Percentiles rank a stretch among this genome's conserved stretches.
These are phyloP conservation scores for Temnothorax curvispinosus DNA, from an alignment of 1,140 invertebrate genomes.

Conservation along the genomic window DNA sequence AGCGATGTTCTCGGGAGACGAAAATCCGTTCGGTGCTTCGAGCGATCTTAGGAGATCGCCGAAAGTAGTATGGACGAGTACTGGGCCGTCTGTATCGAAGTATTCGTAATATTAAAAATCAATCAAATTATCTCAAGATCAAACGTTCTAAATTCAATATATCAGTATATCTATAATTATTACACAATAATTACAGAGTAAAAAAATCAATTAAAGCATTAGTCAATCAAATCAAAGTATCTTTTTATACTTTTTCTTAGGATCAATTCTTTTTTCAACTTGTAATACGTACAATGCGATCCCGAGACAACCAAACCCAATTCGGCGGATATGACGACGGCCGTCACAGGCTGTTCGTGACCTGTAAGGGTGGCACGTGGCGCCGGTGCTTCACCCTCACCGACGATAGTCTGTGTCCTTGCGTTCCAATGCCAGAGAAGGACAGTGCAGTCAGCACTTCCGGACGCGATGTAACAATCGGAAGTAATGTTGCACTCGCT, in stretches of 20 bases:
- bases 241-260: neutral
- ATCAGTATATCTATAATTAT: neutral
- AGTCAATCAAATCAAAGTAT: neutral
- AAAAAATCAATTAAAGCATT: neutral
- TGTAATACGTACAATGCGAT: constrained; percentile 90
- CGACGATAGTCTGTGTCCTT: constrained; percentile 97
- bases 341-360: constrained; percentile 97
- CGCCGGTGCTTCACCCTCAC: constrained; percentile 97
- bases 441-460: constrained; percentile 98
- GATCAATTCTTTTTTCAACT: neutral
- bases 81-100: constrained; percentile 92
- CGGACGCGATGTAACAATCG: constrained; percentile 99
- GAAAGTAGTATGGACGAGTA: constrained; percentile 98
- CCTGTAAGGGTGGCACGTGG: constrained; percentile 98
- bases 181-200: neutral
- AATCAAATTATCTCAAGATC: neutral
- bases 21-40: constrained; percentile 92
- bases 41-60: constrained; percentile 97
- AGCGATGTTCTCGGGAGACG: constrained; percentile 95
- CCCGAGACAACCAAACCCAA: constrained; percentile 98
- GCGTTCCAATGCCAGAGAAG: constrained; percentile 99
- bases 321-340: constrained; percentile 98
- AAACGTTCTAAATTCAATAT: neutral
- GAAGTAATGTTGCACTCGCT: constrained; percentile 99
- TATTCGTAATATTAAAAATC: constrained; percentile 17